Conservation (phyloP, 2,888 invertebrate genomes). For the Monoplex corrugatus region DNA sequence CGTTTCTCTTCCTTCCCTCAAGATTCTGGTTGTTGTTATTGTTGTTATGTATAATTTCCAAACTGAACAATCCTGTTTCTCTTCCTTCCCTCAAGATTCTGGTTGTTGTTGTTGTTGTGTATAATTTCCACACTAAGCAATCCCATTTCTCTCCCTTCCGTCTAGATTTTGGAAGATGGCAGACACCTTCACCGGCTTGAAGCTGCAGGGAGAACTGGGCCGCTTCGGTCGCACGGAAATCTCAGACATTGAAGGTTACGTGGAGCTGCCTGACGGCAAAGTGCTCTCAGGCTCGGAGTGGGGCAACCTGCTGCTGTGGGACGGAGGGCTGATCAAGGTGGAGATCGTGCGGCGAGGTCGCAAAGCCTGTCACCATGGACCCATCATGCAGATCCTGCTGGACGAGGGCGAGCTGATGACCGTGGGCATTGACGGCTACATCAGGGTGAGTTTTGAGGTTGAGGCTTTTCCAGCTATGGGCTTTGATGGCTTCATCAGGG, state of each 20-base stretch:
- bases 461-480: too few species aligned
- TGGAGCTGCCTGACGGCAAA: slow-evolving; percentile 94
- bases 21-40: too few species aligned
- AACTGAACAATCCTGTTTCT: too few species aligned
- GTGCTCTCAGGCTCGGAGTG: slow-evolving; percentile 93
- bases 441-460: slow-evolving; percentile 73
- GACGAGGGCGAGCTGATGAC: slow-evolving; percentile 84
- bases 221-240: slow-evolving; percentile 96
- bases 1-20: too few species aligned
- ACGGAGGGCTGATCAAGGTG: slow-evolving; percentile 92
- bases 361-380: slow-evolving; percentile 89
- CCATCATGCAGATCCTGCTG: slow-evolving; percentile 87
- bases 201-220: slow-evolving; percentile 93
- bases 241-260: slow-evolving; percentile 92
- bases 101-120: too few species aligned
- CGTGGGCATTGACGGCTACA: slow-evolving; percentile 83
- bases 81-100: too few species aligned
- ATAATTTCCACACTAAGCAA: too few species aligned
- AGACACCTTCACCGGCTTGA: slow-evolving; percentile 93
- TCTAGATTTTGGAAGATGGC: slow-evolving; percentile 97
- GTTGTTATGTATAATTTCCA: too few species aligned
- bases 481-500: neutral
- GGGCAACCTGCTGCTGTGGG: slow-evolving; percentile 96
- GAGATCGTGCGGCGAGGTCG: slow-evolving; percentile 82
- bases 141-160: neutral